Evolutionary conservation across 1,140 invertebrate genomes (phyloP).

Genomic region (Euura lappo): DNA sequence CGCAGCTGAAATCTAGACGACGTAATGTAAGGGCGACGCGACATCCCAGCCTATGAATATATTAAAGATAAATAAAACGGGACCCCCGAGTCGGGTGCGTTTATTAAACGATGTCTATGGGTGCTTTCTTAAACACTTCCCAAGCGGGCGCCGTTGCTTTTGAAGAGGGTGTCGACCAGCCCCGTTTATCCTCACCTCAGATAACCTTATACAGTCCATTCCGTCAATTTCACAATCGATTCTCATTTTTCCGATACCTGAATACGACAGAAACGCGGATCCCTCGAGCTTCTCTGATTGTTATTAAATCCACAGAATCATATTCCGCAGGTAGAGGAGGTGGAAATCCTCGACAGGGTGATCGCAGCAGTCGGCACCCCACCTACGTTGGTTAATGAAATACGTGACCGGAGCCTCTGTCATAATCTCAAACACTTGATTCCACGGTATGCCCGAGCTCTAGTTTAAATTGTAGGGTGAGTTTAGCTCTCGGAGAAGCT

Average conservation of each 20-base stretch:
- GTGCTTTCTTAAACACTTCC: background rate
- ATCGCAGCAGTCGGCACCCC: background rate
- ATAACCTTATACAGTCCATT: no score
- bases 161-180: background rate
- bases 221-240: no score
- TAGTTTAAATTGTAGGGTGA: background rate
- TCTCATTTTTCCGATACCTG: no score
- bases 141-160: background rate
- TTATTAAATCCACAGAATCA: constrained; percentile 51
- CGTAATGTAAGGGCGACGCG: background rate
- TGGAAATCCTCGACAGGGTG: background rate
- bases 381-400: constrained; percentile 55
- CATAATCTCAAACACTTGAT: constrained; percentile 62
- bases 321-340: constrained; percentile 43
- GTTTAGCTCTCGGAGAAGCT: background rate
- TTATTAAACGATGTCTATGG: constrained; percentile 1
- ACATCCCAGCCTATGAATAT: constrained; percentile 7
- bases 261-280: no score
- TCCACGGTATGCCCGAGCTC: constrained; percentile 34
- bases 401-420: constrained; percentile 59
- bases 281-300: no score
- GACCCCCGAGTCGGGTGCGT: background rate
- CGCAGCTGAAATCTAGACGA: background rate
- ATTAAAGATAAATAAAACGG: constrained; percentile 6
- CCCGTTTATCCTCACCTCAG: no score